Base-by-base conservation (phyloP, 2,797 vertebrate species). In the Agapornis canus region DNA sequence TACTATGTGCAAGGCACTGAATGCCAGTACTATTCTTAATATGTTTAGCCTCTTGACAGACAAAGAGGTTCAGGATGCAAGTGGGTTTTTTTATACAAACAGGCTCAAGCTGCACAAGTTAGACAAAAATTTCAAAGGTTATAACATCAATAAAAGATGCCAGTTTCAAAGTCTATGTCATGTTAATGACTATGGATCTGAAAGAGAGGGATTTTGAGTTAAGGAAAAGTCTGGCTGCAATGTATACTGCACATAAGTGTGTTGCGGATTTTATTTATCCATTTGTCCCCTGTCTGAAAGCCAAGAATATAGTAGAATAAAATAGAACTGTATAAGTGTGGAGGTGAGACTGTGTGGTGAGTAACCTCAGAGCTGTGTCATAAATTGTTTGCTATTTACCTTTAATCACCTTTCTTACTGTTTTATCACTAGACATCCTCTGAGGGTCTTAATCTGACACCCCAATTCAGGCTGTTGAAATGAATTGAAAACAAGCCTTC, bases 351-450 rank as follows among this genome's bases (percentile, higher is more conserved):
- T 32, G 5, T 37, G n/a, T 39, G 21, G 43, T 79, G 64, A 80
- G 8, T 64, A 66, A 68, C 82, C 65, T 52, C 66, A 82, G 54
- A 87, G 42, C 42, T 54, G 9, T 83, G 32, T 83, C 79, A 94
- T 64, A 70, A 80, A 64, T 73, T 71, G 61, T 85, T 91, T 86
- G 21, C 56, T 59, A 5, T 60, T 80, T 86, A 70, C 39, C 56
- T 95, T 91, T 93, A 85, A 73, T 89, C 79, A 82, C 48, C 48
- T 71, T 93, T 68, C 68, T 71, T 40, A 39, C 57, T 57, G 29
- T 71, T 64, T 47, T 87, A 40, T 85, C 79, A 43, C 61, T 49
- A 87, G 57, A 49, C 11, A 47, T 63, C 89, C 92, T 65, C 52
- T 31, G 43, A 85, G 86, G 70, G n/a, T 35, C 56, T 85, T 87